Conservation (phyloP, 2,797 vertebrate genomes). For the Melanotaenia boesemani region DNA sequence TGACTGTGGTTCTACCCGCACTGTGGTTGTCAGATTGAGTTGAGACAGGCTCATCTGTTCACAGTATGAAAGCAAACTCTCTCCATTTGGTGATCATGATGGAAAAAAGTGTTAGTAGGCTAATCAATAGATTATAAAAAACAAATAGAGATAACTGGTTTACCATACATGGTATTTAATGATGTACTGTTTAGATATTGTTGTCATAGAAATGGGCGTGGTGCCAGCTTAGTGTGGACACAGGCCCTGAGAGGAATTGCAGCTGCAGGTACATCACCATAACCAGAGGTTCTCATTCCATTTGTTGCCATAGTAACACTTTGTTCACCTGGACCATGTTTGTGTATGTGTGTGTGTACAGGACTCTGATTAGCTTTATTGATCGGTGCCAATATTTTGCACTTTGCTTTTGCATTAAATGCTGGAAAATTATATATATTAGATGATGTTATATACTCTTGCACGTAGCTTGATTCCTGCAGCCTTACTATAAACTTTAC, state of each 20-base stretch:
- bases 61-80: no score
- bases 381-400: slow-evolving; percentile 52
- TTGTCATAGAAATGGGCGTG: no score
- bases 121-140: no score
- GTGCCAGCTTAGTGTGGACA: slow-evolving; percentile 4
- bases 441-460: slow-evolving; percentile 9
- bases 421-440: slow-evolving; percentile 32
- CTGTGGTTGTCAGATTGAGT: no score
- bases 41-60: no score
- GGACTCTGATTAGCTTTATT: slow-evolving; percentile 37
- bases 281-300: not conserved
- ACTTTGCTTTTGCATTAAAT: slow-evolving; percentile 53
- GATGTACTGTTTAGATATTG: no score
- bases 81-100: no score
- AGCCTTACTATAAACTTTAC: slow-evolving; percentile 32
- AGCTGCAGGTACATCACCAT: not conserved
- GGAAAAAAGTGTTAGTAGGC: no score
- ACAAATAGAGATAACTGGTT: no score
- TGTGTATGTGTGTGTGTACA: slow-evolving; percentile 8
- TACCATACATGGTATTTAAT: no score
- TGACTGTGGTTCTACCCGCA: no score
- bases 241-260: not conserved
- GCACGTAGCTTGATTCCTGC: slow-evolving; percentile 21
- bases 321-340: not conserved
- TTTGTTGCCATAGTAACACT: slow-evolving; percentile 4